Conservation (phyloP, 2,888 invertebrate species). For the Eledona agricola region DNA sequence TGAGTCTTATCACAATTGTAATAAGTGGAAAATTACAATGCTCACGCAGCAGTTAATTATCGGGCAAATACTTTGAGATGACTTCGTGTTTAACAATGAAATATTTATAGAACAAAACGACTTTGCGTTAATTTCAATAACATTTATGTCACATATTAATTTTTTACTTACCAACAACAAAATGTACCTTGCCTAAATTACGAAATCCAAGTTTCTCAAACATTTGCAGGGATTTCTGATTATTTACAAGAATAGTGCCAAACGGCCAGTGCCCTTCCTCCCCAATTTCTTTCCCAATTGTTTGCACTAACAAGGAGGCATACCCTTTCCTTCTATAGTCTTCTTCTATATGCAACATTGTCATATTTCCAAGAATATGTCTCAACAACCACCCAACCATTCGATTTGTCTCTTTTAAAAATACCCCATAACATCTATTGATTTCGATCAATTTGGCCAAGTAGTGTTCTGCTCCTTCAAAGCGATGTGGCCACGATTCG, state of each 20-base stretch:
- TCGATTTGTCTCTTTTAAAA: constrained; percentile 53
- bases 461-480: constrained; percentile 50
- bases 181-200: constrained; percentile 15
- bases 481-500: constrained; percentile 55
- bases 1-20: too few relatives aligned
- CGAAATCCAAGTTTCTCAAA: constrained; percentile 55
- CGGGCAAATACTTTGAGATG: too few relatives aligned
- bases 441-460: constrained; percentile 52
- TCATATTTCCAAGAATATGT: constrained; percentile 55
- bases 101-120: neutral
- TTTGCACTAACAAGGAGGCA: constrained; percentile 54
- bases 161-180: neutral
- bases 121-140: neutral
- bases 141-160: neutral
- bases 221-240: constrained; percentile 55
- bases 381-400: constrained; percentile 60
- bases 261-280: constrained; percentile 52
- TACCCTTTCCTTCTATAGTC: constrained; percentile 57
- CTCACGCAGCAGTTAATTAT: too few relatives aligned
- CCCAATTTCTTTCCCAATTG: constrained; percentile 54
- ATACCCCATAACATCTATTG: constrained; percentile 58
- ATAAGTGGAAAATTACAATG: too few relatives aligned
- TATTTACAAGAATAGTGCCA: constrained; percentile 53
- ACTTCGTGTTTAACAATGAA: neutral
- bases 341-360: constrained; percentile 56